Conservation (phyloP, 2,888 invertebrate genomes). For the Ectobius pallidus region DNA sequence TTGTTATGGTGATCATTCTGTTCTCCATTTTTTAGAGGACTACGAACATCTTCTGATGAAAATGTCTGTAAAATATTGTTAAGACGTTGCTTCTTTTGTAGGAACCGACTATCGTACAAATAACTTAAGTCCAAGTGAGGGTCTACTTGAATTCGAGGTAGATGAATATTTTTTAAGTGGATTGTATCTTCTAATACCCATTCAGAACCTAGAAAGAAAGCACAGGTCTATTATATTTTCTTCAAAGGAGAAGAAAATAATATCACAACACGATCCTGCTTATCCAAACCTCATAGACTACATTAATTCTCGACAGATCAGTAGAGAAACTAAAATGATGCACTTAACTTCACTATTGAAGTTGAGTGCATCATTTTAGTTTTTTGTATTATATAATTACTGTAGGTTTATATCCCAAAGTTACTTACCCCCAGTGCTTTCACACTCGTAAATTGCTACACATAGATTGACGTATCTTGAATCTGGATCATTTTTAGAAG, state of each 20-base stretch:
- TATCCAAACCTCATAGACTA: no score
- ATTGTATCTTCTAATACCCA: conserved; percentile 97
- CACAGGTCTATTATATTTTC: no score
- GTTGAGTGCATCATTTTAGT: no score
- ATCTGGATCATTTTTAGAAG: conserved; percentile 74
- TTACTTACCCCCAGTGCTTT: conserved; percentile 89
- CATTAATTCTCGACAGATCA: no score
- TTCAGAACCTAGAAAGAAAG: conserved; percentile 56
- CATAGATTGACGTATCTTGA: conserved; percentile 88
- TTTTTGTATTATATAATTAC: no score
- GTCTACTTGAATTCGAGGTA: conserved; percentile 82
- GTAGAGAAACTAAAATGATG: no score
- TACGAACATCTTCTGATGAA: conserved; percentile 75
- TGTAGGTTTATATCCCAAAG: no score
- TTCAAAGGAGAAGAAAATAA: no score
- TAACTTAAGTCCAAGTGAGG: conserved; percentile 84
- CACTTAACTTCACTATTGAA: no score
- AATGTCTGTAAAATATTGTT: conserved; percentile 84
- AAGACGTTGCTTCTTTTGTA: conserved; percentile 75
- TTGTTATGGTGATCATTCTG: conserved; percentile 47
- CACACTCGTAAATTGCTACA: conserved; percentile 98
- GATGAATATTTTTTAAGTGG: conserved; percentile 88
- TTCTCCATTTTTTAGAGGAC: conserved; percentile 54
- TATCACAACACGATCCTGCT: no score
- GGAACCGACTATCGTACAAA: conserved; percentile 76